Base-by-base conservation (phyloP, 2,113 vertebrate genomes). In the Micromys minutus region DNA sequence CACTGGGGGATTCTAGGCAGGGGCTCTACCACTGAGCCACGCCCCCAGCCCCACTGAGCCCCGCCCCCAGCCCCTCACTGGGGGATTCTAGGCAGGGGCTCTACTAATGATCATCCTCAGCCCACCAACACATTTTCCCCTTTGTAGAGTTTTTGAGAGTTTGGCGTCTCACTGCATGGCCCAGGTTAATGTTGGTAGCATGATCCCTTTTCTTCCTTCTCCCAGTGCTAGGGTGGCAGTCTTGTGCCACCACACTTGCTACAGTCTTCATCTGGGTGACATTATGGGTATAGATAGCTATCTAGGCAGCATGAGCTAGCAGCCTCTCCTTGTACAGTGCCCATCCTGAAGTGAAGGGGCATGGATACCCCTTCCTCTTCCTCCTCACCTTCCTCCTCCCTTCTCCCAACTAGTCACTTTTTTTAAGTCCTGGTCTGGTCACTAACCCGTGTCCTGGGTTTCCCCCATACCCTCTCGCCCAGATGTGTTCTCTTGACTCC, bases 401-500 rank as follows among this genome's bases (percentile, higher is more conserved):
- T 90, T 71, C 71, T 74, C 52, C 21, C 52, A n/a, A 34, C 12
- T 26, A n/a, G 89, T 47, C 55, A 0, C 57, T 13, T 24, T 13
- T 24, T 39, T 39, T 71, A 21, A 1, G 4, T 12, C n/a, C 74
- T 91, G 1, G 12, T 87, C 86, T 91, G 1, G 12, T 83, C 86
- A n/a, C 79, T 67, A 63, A n/a, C 90, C 69, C 8, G 0, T 21
- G 10, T 57, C 94, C 90, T 88, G 31, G 11, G 29, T 55, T 50
- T 76, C 29, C 57, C 90, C 71, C 0, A 2, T 3, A 0, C 86
- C 65, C 75, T 16, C 45, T 22, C 7, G 36, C 57, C 26, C 42
- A 65, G 59, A 91, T 59, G 52, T 76, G 39, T 59, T 36, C 77
- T 95, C 96, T 86, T 97, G 97, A 96, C 85, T 55, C 85, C 95